Percentiles rank a stretch among this genome's conserved stretches.
These are phyloP conservation scores for Panulirus ornatus DNA, from an alignment of 1,140 invertebrate genomes.

Conservation along the genomic window DNA sequence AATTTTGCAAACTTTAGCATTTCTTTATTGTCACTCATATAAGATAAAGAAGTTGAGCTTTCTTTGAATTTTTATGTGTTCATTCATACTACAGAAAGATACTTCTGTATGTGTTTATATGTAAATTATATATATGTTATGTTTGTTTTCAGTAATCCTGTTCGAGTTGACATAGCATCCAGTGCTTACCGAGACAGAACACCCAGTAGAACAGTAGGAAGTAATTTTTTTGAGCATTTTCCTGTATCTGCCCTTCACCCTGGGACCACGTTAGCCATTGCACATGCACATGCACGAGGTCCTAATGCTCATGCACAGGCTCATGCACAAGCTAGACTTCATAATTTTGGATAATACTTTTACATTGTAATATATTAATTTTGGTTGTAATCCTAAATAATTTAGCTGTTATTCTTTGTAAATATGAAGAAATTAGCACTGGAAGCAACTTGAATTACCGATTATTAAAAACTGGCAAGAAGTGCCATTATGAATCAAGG, in stretches of 20 bases:
- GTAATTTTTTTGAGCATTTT: slow-evolving; percentile 43
- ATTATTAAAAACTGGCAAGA: background rate
- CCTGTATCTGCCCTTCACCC: slow-evolving; percentile 27
- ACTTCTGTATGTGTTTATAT: background rate
- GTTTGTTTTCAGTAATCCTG: slow-evolving; percentile 61
- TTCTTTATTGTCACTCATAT: too few relatives aligned
- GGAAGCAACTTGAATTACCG: background rate
- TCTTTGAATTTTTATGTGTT: too few relatives aligned
- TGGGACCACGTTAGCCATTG: slow-evolving; percentile 53
- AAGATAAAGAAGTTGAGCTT: too few relatives aligned
- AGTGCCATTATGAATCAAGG: background rate
- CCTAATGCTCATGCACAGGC: slow-evolving; percentile 48
- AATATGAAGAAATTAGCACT: background rate
- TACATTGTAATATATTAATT: background rate
- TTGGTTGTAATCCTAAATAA: background rate
- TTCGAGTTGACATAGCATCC: slow-evolving; percentile 31
- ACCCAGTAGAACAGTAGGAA: background rate
- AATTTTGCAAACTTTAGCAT: too few relatives aligned
- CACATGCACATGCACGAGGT: slow-evolving; percentile 53
- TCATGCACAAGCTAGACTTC: slow-evolving; percentile 31
- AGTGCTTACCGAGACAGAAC: slow-evolving; percentile 7
- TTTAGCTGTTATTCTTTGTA: background rate
- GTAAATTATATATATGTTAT: background rate
- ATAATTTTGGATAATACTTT: background rate
- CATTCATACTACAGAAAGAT: too few relatives aligned